Base-by-base conservation (phyloP, 1,140 invertebrate genomes). In the Drosophila sulfurigaster region DNA sequence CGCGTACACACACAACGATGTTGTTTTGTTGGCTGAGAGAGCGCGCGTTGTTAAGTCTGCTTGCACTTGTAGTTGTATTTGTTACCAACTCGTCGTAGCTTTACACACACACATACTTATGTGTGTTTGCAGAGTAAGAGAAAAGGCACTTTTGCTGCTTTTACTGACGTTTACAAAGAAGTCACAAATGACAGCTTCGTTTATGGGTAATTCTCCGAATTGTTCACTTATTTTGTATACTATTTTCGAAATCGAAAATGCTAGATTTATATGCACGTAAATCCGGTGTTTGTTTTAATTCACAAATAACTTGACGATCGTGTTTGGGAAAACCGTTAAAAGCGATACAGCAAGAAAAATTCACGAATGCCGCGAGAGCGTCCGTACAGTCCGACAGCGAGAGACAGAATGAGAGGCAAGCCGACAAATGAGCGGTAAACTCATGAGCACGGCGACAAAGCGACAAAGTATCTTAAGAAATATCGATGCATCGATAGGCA, bases 91-190 rank as follows among this genome's bases (percentile, higher is more conserved):
- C 25, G 30, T 32, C 25, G 25, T 30, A n/a, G 49, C 11, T 11
- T 35, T 32, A 56, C 69, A 63, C 15, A 69, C 15, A 69, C 13
- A 43, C 32, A 25, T 13, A 16, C 15, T 8, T 10, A 10, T 54
- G 16, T 30, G 48, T 74, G 49, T 52, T 28, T 68, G 43, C 30
- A 49, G 56, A 66, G 52, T 51, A 56, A 75, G 65, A 56, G 56
- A 77, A 49, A 73, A 73, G 70, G 70, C 64, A 78, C 64, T 74
- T 73, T 73, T 67, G 41, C 68, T 77, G 62, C 62, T 72, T 73
- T 73, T 56, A 54, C 38, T 59, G 35, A 41, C 70, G 64, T 73
- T 68, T 68, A 28, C 70, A 67, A 25, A 72, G 45, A 43, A 38
- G 35, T 38, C 35, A 32, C 5, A 11, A 65, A 13, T 35, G 38